Evolutionary conservation across 2,797 vertebrate species (phyloP).

Genomic region (Gymnodraco acuticeps): DNA sequence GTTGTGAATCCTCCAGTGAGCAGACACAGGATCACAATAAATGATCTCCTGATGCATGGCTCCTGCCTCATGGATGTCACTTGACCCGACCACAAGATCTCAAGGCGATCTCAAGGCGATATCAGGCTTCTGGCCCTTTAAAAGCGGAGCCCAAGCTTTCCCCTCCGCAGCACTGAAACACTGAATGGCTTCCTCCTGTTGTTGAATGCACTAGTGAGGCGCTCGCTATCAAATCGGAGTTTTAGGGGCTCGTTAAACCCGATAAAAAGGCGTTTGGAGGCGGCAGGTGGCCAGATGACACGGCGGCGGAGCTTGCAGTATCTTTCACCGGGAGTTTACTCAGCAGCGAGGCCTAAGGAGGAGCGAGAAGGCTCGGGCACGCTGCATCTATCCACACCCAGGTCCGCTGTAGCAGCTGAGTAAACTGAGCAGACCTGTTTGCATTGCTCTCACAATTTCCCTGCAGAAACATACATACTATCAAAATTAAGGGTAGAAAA

Average conservation of each 20-base stretch:
- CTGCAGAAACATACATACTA: background rate
- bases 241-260: conserved; percentile 19
- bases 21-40: conserved; percentile 3
- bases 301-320: conserved; percentile 47
- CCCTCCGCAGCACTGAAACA: conserved; percentile 50
- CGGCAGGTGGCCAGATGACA: conserved; percentile 69
- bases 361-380: conserved; percentile 58
- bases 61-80: conserved; percentile 60
- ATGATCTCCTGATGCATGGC: conserved; percentile 64
- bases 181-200: conserved; percentile 61
- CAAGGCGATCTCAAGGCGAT: conserved; percentile 10
- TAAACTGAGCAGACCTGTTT: conserved; percentile 68
- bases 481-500: conserved; percentile 45
- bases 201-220: conserved; percentile 52
- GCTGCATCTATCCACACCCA: conserved; percentile 74
- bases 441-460: conserved; percentile 5
- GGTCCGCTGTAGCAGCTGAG: conserved; percentile 77
- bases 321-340: conserved; percentile 56
- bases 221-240: conserved; percentile 39
- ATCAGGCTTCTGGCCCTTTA: conserved; percentile 84
- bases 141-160: conserved; percentile 70
- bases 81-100: conserved; percentile 56
- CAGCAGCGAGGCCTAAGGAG: conserved; percentile 51
- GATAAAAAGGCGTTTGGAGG: conserved; percentile 36
- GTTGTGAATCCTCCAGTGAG: conserved; percentile 9